phyloP scores from a whole-genome alignment of 2,797 vertebrate genomes.

The Columba guinea region DNA sequence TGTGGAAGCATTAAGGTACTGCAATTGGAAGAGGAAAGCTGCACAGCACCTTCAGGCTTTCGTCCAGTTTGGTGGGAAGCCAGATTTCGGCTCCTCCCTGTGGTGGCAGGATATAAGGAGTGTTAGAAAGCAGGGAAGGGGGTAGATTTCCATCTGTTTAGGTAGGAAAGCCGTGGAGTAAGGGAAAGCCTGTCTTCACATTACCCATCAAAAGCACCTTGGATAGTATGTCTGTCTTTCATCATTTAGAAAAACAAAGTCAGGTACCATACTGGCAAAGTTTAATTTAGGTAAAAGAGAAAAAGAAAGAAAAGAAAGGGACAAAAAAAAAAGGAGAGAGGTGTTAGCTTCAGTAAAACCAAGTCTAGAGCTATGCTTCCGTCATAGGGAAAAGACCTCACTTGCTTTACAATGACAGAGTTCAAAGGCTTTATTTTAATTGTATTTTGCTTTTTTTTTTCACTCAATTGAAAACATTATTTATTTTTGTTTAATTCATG shows the following conservation, averaged over 20 bases:
- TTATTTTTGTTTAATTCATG: constrained; percentile 14
- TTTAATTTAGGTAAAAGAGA: background rate
- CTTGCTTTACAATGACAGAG: background rate
- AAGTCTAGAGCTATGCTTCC: background rate
- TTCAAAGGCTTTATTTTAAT: background rate
- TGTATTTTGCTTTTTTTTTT: constrained; percentile 17
- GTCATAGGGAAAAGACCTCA: background rate
- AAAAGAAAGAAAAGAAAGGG: background rate
- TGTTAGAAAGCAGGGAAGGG: constrained; percentile 10
- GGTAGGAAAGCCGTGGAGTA: background rate
- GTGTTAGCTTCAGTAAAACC: background rate
- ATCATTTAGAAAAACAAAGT: background rate
- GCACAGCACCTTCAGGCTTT: constrained; percentile 20
- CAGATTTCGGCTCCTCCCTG: constrained; percentile 43
- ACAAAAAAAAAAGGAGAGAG: background rate
- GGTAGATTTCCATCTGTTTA: constrained; percentile 50
- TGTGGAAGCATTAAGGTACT: background rate
- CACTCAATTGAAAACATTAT: background rate
- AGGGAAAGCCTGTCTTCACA: constrained; percentile 8
- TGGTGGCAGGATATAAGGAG: constrained; percentile 44
- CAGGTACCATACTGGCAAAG: background rate
- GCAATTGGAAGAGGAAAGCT: constrained; percentile 4
- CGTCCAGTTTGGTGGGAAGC: constrained; percentile 40
- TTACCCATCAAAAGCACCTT: background rate
- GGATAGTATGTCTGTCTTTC: background rate